A percentile compares a stretch with the other conserved stretches of the same genome.
Evolutionary conservation across 1,140 invertebrate genomes (phyloP).

Genomic region (Apocrypta bakeri): DNA sequence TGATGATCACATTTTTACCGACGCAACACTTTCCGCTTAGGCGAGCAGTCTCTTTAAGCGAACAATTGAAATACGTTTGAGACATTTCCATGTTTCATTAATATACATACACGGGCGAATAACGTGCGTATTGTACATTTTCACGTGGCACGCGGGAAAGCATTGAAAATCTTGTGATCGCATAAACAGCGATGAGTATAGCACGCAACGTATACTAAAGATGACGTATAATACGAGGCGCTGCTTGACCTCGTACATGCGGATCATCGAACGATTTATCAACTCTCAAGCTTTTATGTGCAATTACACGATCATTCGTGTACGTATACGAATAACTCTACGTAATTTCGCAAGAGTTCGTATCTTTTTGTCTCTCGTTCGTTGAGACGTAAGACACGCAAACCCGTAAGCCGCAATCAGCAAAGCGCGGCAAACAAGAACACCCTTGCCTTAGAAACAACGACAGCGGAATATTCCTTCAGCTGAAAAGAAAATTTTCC

Average conservation of each 20-base stretch:
- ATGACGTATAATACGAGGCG: neutral
- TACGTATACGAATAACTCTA: too few relatives aligned
- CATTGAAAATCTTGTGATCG: neutral
- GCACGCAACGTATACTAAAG: neutral
- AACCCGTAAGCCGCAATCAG: neutral
- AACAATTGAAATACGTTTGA: neutral
- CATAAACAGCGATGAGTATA: neutral
- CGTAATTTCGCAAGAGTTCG: neutral
- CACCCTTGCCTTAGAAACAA: neutral
- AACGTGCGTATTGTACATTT: neutral
- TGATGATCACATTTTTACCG: too few relatives aligned
- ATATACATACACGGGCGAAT: neutral
- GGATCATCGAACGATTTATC: conserved; percentile 1
- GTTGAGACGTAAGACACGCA: neutral
- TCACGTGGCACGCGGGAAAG: neutral
- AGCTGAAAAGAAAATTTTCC: neutral
- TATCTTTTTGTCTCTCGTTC: neutral
- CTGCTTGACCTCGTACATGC: neutral
- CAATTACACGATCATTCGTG: neutral
- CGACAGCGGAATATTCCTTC: neutral
- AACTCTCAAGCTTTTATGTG: neutral
- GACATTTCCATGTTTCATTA: too few relatives aligned
- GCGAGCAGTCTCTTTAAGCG: neutral
- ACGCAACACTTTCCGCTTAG: neutral
- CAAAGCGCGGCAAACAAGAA: neutral